These are phyloP conservation scores for Bradypodion pumilum DNA, from an alignment of 2,797 vertebrate genomes.

Conservation along the genomic window DNA sequence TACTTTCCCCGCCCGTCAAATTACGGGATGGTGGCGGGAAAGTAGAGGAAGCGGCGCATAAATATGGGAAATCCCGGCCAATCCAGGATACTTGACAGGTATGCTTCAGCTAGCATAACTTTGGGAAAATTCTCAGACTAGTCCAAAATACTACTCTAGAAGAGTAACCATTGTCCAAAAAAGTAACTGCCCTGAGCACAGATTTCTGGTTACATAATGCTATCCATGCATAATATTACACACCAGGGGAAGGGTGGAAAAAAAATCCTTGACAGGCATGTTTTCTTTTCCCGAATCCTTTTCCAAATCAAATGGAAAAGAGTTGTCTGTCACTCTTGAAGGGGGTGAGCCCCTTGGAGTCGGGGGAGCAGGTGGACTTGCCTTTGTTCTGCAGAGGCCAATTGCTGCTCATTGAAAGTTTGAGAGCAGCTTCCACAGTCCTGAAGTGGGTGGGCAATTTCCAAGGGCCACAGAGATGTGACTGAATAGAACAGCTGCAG, in stretches of 20 bases:
- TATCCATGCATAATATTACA: neutral
- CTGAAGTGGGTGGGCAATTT: neutral
- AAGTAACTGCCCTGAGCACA: neutral
- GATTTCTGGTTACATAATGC: neutral
- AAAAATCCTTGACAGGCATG: neutral
- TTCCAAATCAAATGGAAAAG: neutral
- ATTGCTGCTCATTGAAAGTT: neutral
- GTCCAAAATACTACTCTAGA: too few species aligned
- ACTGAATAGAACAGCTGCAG: neutral
- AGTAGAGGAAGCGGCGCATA: too few species aligned
- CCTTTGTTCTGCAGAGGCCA: neutral
- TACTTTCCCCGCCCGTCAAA: too few species aligned
- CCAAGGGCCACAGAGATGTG: neutral
- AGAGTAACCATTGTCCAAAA: neutral
- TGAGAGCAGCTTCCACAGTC: neutral
- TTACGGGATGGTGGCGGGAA: too few species aligned
- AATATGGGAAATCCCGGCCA: too few species aligned
- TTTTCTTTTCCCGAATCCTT: neutral
- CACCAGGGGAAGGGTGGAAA: neutral
- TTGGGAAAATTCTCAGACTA: too few species aligned
- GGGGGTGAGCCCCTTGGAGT: neutral
- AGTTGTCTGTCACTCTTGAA: neutral
- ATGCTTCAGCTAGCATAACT: too few species aligned
- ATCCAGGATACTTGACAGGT: too few species aligned
- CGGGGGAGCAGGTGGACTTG: neutral